Evolutionary conservation across 2,888 invertebrate genomes (phyloP).

Genomic region (Troides helena): DNA sequence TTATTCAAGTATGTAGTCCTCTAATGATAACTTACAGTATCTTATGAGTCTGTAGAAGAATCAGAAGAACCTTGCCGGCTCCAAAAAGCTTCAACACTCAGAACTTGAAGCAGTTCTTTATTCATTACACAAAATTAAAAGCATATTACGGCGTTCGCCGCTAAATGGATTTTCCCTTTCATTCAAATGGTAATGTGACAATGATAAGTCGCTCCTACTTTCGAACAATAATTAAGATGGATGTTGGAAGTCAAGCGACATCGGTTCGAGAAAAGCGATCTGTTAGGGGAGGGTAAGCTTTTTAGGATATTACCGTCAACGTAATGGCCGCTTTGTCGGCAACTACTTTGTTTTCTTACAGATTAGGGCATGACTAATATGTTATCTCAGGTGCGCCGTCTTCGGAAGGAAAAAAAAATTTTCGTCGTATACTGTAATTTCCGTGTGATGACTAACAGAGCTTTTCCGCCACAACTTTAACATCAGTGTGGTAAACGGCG

Average conservation of each 20-base stretch:
- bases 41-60: too few species aligned
- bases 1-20: too few species aligned
- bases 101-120: background rate
- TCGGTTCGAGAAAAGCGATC: constrained; percentile 16
- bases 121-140: constrained; percentile 4
- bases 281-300: constrained; percentile 9
- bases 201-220: constrained; percentile 21
- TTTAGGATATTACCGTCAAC: constrained; percentile 5
- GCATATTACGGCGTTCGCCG: background rate
- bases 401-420: background rate
- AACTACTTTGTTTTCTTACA: constrained; percentile 2
- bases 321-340: constrained; percentile 4
- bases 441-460: too few species aligned
- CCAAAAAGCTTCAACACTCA: too few species aligned
- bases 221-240: constrained; percentile 28
- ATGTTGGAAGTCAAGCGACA: constrained; percentile 20
- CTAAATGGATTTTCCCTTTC: constrained; percentile 5
- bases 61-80: too few species aligned
- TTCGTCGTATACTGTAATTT: too few species aligned
- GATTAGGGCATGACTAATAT: background rate
- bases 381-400: background rate
- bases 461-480: too few species aligned
- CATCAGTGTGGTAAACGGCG: too few species aligned
- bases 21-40: too few species aligned
- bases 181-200: constrained; percentile 16